Percentiles rank a stretch among this genome's conserved stretches.
Evolutionary conservation across 2,888 invertebrate species (phyloP).

Genomic region (Microplitis manilae): DNA sequence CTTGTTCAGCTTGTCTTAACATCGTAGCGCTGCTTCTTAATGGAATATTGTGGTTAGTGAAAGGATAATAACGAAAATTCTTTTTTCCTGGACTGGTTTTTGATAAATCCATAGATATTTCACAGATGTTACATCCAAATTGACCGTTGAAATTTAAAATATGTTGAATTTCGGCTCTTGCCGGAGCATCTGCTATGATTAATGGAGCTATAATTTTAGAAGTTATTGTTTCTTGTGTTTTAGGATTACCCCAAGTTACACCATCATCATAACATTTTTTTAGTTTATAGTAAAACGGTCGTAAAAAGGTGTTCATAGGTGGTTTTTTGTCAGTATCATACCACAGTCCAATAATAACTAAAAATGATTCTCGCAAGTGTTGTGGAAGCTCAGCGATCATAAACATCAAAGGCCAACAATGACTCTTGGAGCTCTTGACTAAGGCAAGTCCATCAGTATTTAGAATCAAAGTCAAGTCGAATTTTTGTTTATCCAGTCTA

Average conservation of each 20-base stretch:
- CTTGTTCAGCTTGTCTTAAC: slow-evolving; percentile 5
- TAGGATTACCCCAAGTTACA: slow-evolving; percentile 40
- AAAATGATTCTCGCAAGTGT: slow-evolving; percentile 39
- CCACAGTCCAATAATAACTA: slow-evolving; percentile 40
- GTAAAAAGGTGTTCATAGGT: slow-evolving; percentile 43
- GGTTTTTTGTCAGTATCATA: slow-evolving; percentile 38
- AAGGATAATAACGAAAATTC: slow-evolving; percentile 2
- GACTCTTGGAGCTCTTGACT: slow-evolving; percentile 38
- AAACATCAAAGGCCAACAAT: slow-evolving; percentile 45
- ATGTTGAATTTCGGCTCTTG: slow-evolving; percentile 44
- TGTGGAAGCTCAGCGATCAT: slow-evolving; percentile 42
- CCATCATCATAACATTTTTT: slow-evolving; percentile 42
- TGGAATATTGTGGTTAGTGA: slow-evolving; percentile 4
- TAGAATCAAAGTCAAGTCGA: slow-evolving; percentile 43
- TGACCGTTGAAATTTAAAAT: slow-evolving; percentile 41
- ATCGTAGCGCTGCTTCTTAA: background rate
- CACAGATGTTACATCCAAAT: slow-evolving; percentile 46
- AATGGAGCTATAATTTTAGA: slow-evolving; percentile 42
- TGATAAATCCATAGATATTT: slow-evolving; percentile 20
- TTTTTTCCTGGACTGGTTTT: background rate
- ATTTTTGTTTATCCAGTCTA: slow-evolving; percentile 36
- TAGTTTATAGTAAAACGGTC: slow-evolving; percentile 41
- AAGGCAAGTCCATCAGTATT: slow-evolving; percentile 42
- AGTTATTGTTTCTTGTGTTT: slow-evolving; percentile 28
- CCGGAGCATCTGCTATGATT: slow-evolving; percentile 44